A percentile compares a stretch with the other conserved stretches of the same genome.
Conservation (phyloP, 2,888 invertebrate genomes). For the Scaptomyza parva region DNA sequence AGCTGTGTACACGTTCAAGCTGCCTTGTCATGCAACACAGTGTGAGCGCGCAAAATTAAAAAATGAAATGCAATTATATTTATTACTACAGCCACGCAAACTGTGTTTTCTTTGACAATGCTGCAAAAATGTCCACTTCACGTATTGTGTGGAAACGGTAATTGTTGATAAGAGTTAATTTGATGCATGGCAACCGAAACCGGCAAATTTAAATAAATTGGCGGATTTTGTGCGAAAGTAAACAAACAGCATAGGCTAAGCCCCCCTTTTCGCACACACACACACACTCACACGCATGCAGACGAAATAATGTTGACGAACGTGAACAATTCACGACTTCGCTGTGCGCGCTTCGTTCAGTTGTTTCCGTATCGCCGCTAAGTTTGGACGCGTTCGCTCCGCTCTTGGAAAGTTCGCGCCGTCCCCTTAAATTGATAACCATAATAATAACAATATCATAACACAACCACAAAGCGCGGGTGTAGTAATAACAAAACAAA, state of each 20-base stretch:
- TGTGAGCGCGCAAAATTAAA: conserved; percentile 15
- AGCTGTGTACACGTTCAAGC: conserved; percentile 15
- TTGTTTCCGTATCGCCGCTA: conserved; percentile 66
- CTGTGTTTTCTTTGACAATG: neutral
- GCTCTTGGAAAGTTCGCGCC: conserved; percentile 40
- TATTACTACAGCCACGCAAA: neutral
- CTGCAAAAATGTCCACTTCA: neutral
- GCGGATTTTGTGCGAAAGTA: conserved; percentile 30
- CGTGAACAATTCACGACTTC: conserved; percentile 57
- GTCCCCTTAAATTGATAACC: conserved; percentile 45
- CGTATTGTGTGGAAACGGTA: neutral
- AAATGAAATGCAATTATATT: neutral
- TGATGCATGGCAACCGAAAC: conserved; percentile 29
- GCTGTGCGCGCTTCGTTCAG: conserved; percentile 58
- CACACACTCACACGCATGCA: conserved; percentile 2
- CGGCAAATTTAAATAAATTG: conserved; percentile 53
- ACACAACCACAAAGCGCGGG: conserved; percentile 19
- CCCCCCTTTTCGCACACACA: conserved; percentile 8
- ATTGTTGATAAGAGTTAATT: conserved; percentile 40
- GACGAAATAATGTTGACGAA: conserved; percentile 36
- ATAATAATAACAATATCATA: conserved; percentile 21
- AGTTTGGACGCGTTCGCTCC: conserved; percentile 63
- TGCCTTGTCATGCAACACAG: neutral
- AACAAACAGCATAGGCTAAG: conserved; percentile 39
- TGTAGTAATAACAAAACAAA: conserved; percentile 19